Evolutionary conservation across 2,797 vertebrate genomes (phyloP).

Genomic region (Sitta carolinensis): DNA sequence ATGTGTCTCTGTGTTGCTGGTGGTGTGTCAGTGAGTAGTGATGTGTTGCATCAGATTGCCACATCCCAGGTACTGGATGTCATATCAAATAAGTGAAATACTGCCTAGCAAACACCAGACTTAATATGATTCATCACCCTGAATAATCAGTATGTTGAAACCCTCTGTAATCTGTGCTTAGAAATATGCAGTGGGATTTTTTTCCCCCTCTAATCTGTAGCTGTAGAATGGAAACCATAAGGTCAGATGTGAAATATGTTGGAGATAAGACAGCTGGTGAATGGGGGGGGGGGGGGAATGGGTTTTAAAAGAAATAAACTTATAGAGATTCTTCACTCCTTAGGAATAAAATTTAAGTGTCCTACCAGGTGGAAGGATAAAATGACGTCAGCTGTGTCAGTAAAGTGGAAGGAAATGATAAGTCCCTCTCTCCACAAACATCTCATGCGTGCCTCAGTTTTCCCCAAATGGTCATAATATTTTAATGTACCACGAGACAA

Average conservation of each 20-base stretch:
- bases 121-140: slow-evolving; percentile 22
- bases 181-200: not conserved
- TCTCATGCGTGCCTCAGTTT: not conserved
- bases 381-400: not conserved
- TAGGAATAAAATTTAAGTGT: not conserved
- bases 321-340: not conserved
- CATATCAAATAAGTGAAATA: slow-evolving; percentile 22
- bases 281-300: not conserved
- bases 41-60: slow-evolving; percentile 33
- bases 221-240: not conserved
- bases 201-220: not conserved
- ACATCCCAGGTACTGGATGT: slow-evolving; percentile 18
- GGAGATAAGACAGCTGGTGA: not conserved
- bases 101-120: not conserved
- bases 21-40: not conserved
- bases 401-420: not conserved
- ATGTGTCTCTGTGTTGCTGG: not conserved
- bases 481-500: not conserved
- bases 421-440: not conserved
- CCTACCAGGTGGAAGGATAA: not conserved
- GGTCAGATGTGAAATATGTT: not conserved
- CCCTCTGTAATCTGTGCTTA: slow-evolving; percentile 8
- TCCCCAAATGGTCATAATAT: not conserved
- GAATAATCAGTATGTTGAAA: slow-evolving; percentile 16
- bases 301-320: not conserved